These are phyloP conservation scores for Hesperophylax magnus DNA, from an alignment of 1,140 invertebrate genomes.

Conservation along the genomic window DNA sequence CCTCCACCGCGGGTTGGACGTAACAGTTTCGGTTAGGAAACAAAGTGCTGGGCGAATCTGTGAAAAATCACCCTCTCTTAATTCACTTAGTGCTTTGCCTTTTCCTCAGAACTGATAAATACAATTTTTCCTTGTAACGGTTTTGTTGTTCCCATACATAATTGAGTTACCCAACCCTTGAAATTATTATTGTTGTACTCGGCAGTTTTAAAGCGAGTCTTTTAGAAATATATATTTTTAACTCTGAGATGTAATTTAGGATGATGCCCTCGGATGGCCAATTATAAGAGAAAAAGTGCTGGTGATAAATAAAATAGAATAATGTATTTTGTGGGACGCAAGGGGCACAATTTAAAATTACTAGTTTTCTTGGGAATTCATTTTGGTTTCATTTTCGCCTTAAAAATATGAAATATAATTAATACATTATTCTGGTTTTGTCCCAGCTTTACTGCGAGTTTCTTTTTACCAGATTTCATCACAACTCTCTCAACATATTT, in stretches of 20 bases:
- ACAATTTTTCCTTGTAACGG: not conserved
- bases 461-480: too few relatives aligned
- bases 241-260: not conserved
- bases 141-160: conserved; percentile 10
- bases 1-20: not conserved
- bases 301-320: not conserved
- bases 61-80: conserved; percentile 34
- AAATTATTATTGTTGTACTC: not conserved
- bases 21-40: conserved; percentile 27
- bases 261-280: not conserved
- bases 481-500: too few relatives aligned
- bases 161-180: not conserved
- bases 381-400: too few relatives aligned
- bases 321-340: not conserved
- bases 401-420: too few relatives aligned
- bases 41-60: conserved; percentile 36
- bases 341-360: not conserved
- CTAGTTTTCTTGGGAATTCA: not conserved
- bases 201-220: not conserved
- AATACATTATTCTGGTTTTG: too few relatives aligned
- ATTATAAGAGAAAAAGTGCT: not conserved
- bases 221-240: not conserved
- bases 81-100: conserved; percentile 26
- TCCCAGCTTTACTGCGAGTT: too few relatives aligned
- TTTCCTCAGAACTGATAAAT: conserved; percentile 14